Percentiles rank a stretch among this genome's conserved stretches.
phyloP scores from a whole-genome alignment of 2,113 vertebrate species.

The Okapia johnstoni region DNA sequence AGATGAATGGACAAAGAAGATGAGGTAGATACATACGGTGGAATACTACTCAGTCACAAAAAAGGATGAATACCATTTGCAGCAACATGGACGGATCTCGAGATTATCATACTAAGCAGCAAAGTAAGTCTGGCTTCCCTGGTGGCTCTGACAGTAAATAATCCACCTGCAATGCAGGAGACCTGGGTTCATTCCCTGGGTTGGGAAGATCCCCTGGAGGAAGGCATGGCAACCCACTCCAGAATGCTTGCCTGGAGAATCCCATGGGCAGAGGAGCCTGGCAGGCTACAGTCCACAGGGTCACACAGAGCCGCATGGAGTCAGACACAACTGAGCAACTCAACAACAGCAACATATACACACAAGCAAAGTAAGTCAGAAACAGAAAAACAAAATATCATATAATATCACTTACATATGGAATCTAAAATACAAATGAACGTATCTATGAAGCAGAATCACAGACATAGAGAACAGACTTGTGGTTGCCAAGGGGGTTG shows the following conservation, averaged over 20 bases:
- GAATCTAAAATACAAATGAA: not conserved
- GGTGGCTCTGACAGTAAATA: not conserved
- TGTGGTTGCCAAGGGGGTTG: not conserved
- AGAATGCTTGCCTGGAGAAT: not conserved
- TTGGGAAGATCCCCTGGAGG: not conserved
- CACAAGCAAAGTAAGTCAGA: not conserved
- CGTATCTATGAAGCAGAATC: not conserved
- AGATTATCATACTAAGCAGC: not conserved
- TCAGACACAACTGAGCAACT: not conserved
- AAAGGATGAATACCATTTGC: not conserved
- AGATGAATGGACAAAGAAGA: not conserved
- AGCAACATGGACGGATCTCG: not conserved
- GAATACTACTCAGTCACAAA: not conserved
- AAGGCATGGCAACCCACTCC: not conserved
- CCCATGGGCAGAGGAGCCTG: not conserved
- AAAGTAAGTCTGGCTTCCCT: not conserved
- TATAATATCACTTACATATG: not conserved
- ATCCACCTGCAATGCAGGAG: not conserved
- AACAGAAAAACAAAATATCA: not conserved
- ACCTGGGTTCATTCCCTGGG: not conserved
- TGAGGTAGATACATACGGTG: not conserved
- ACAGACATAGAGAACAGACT: not conserved
- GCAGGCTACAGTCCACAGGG: not conserved
- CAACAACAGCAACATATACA: not conserved
- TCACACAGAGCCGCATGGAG: not conserved